phyloP scores from a whole-genome alignment of 2,888 invertebrate species.

The Scelioninae gen. 2 region DNA sequence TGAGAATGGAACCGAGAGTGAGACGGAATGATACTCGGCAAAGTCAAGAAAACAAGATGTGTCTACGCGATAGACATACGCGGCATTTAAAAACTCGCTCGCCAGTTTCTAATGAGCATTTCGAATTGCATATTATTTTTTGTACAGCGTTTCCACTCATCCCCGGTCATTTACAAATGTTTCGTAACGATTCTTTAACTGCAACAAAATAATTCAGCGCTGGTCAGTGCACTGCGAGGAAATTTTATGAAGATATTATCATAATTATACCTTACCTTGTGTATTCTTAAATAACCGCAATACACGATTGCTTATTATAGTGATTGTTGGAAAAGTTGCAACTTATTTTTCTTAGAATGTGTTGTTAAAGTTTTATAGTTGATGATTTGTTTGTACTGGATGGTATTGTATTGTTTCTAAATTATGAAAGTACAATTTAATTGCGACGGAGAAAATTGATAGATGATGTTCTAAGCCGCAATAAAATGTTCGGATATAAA shows the following conservation, averaged over 20 bases:
- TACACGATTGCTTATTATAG: constrained; percentile 29
- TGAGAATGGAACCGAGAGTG: constrained; percentile 24
- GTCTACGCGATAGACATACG: constrained; percentile 16
- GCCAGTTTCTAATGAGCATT: constrained; percentile 53
- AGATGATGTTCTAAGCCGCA: no score
- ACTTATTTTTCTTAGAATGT: constrained; percentile 31
- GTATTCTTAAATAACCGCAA: constrained; percentile 30
- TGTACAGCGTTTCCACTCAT: constrained; percentile 25
- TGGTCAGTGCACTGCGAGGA: constrained; percentile 34
- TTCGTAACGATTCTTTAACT: constrained; percentile 44
- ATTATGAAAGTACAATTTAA: constrained; percentile 33
- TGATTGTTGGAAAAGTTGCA: constrained; percentile 36
- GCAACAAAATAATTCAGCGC: constrained; percentile 42
- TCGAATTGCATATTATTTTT: constrained; percentile 55
- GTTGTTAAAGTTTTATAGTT: constrained; percentile 31
- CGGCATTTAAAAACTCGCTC: constrained; percentile 54
- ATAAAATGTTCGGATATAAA: no score
- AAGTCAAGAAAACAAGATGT: constrained; percentile 19
- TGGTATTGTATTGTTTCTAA: constrained; percentile 29
- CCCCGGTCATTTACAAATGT: constrained; percentile 43
- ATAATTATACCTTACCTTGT: constrained; percentile 52
- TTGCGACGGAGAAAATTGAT: constrained; percentile 3
- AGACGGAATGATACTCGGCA: constrained; percentile 13
- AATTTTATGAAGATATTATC: constrained; percentile 56
- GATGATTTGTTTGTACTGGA: constrained; percentile 23